phyloP scores from a whole-genome alignment of 2,113 vertebrate genomes.

The Gobiocypris rarus region DNA sequence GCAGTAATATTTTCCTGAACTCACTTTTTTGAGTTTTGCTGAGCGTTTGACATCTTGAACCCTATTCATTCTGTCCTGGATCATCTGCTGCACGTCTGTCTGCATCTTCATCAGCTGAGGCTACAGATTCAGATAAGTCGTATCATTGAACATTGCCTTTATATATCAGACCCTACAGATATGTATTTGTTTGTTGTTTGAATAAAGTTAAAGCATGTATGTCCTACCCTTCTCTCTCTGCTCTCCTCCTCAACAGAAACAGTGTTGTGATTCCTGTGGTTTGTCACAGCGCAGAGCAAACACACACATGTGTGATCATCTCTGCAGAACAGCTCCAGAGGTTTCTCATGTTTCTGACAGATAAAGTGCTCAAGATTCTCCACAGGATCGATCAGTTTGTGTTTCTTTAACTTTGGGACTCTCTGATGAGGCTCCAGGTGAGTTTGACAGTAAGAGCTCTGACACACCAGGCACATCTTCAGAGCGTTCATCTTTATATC shows the following conservation, averaged over 20 bases:
- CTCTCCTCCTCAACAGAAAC: not conserved
- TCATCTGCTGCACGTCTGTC: not conserved
- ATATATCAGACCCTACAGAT: not conserved
- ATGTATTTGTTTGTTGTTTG: not conserved
- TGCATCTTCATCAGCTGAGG: not conserved
- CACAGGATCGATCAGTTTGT: constrained; percentile 1
- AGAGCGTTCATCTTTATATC: not conserved
- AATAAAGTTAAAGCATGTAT: not conserved
- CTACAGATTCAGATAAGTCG: not conserved
- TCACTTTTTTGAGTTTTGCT: not conserved
- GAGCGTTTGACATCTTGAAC: not conserved
- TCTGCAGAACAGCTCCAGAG: constrained; percentile 15
- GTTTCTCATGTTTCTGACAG: constrained; percentile 16
- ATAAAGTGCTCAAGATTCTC: not conserved
- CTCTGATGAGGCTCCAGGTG: no score
- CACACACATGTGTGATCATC: constrained; percentile 23
- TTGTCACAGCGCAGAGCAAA: not conserved
- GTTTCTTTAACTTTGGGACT: no score
- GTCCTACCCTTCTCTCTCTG: not conserved
- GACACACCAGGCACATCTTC: no score
- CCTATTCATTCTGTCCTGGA: not conserved
- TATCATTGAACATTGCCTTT: not conserved
- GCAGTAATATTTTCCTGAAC: not conserved
- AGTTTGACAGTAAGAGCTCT: no score
- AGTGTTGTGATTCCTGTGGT: constrained; percentile 20